Conservation (phyloP, 2,113 vertebrate species). For the Epinephelus cyanopodus region DNA sequence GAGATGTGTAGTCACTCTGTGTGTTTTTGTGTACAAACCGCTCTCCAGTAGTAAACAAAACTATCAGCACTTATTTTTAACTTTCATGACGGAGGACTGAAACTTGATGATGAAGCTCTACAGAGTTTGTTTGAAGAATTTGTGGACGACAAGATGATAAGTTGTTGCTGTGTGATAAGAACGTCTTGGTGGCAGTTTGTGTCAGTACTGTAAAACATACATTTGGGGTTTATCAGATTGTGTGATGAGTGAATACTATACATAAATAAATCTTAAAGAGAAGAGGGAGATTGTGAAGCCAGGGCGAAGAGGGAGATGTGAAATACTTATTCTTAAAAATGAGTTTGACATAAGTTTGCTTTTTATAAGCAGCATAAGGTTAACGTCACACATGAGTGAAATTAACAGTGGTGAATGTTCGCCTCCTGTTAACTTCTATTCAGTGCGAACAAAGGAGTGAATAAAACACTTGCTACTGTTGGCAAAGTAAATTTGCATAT, state of each 20-base stretch:
- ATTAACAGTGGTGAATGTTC: too few species aligned
- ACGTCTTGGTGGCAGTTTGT: background rate
- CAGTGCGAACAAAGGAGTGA: too few species aligned
- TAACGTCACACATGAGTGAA: too few species aligned
- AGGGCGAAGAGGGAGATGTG: background rate
- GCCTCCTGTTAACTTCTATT: too few species aligned
- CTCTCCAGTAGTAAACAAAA: slow-evolving; percentile 60
- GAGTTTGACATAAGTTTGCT: background rate
- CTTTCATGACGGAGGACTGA: background rate
- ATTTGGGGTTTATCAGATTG: background rate
- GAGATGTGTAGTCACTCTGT: slow-evolving; percentile 41
- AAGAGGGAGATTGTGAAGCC: background rate
- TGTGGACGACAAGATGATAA: background rate
- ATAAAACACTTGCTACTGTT: too few species aligned
- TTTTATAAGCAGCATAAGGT: background rate
- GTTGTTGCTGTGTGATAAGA: background rate
- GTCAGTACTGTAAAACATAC: background rate
- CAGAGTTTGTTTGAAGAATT: background rate
- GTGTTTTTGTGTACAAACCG: slow-evolving; percentile 34
- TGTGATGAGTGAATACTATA: background rate
- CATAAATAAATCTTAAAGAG: background rate
- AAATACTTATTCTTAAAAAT: background rate
- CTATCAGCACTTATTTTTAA: slow-evolving; percentile 17
- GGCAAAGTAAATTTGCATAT: too few species aligned
- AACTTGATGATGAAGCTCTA: background rate